Conservation (phyloP, 1,140 invertebrate genomes). For the Ericerus pela region DNA sequence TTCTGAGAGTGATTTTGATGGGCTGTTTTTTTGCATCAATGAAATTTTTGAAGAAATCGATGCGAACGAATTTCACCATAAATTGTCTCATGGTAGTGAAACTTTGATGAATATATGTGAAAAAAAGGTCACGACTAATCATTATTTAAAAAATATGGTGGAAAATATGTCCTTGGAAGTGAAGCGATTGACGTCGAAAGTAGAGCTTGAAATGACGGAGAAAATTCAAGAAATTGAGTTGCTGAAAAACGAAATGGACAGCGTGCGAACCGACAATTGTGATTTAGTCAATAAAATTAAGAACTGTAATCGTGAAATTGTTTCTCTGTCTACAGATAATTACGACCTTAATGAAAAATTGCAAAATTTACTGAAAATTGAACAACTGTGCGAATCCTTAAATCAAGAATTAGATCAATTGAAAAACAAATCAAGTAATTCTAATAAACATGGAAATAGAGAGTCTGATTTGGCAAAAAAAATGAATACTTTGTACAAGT, state of each 20-base stretch:
- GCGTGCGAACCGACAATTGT: neutral
- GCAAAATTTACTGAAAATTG: neutral
- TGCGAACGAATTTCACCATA: too few relatives aligned
- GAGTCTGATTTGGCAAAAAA: too few relatives aligned
- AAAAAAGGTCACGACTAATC: neutral
- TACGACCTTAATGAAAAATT: constrained; percentile 5
- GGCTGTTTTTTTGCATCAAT: too few relatives aligned
- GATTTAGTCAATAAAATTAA: neutral
- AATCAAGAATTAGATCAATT: too few relatives aligned
- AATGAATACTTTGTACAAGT: too few relatives aligned
- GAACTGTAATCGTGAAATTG: neutral
- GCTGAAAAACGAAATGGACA: neutral
- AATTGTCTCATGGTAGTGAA: too few relatives aligned
- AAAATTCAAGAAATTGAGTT: neutral
- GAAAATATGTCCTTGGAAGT: neutral
- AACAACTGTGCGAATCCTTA: neutral
- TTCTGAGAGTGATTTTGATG: too few relatives aligned
- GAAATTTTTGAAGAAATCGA: too few relatives aligned
- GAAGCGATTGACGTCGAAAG: neutral
- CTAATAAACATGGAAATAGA: too few relatives aligned
- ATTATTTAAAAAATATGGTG: neutral
- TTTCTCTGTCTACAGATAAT: neutral
- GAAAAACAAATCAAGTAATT: too few relatives aligned
- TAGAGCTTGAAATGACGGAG: neutral
- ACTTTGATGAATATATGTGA: too few relatives aligned